phyloP scores from a whole-genome alignment of 2,113 vertebrate species.

The Apistogramma diplotaenia region DNA sequence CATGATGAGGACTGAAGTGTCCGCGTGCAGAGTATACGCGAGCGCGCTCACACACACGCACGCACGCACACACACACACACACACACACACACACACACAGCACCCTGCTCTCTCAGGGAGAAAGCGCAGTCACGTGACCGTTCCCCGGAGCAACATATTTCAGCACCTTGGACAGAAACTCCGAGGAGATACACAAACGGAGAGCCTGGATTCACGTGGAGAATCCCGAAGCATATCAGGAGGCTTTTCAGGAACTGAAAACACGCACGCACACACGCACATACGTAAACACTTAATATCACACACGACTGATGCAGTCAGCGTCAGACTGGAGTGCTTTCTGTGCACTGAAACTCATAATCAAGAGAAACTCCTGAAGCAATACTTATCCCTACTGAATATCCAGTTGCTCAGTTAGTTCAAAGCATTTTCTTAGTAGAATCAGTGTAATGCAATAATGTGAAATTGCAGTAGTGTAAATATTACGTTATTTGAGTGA shows the following conservation, averaged over 20 bases:
- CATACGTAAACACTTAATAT: background rate
- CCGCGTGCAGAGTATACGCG: conserved; percentile 16
- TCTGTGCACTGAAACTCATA: background rate
- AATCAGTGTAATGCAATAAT: background rate
- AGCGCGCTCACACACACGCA: background rate
- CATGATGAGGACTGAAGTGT: conserved; percentile 54
- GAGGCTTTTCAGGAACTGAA: background rate
- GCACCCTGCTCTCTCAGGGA: conserved; percentile 28
- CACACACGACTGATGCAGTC: background rate
- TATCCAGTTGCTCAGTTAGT: background rate
- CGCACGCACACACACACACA: background rate
- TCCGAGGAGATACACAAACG: background rate
- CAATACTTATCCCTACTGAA: background rate
- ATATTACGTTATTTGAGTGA: too few relatives aligned
- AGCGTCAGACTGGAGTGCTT: background rate
- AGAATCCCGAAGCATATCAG: background rate
- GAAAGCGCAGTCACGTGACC: conserved; percentile 80
- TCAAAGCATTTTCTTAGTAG: background rate
- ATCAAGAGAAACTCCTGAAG: background rate
- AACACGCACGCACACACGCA: background rate
- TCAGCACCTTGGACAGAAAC: conserved; percentile 80
- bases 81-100: background rate
- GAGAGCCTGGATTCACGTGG: background rate
- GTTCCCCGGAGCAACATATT: conserved; percentile 63
- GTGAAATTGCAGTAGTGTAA: background rate